Conservation (phyloP, 2,797 vertebrate genomes). For the Artibeus jamaicensis region DNA sequence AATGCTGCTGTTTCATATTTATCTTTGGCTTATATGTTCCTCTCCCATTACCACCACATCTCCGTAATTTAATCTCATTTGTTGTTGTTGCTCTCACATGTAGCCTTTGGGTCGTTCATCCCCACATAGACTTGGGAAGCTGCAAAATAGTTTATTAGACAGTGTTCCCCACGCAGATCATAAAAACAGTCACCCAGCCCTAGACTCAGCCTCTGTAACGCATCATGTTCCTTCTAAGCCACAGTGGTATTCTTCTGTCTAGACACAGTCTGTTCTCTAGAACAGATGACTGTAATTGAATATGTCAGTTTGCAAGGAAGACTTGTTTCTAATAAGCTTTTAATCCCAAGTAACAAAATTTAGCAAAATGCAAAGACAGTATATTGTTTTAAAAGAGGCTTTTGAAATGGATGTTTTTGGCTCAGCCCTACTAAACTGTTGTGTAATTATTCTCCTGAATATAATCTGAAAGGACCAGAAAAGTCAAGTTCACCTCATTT, state of each 20-base stretch:
- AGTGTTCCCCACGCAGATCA: constrained; percentile 8
- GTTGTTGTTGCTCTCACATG: constrained; percentile 31
- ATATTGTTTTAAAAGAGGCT: constrained; percentile 68
- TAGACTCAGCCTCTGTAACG: constrained; percentile 48
- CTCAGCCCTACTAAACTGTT: constrained; percentile 71
- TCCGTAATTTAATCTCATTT: constrained; percentile 24
- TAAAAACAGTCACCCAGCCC: constrained; percentile 27
- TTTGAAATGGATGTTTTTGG: constrained; percentile 69
- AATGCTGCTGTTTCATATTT: constrained; percentile 62
- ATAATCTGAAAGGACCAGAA: constrained; percentile 73
- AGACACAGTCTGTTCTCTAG: constrained; percentile 62
- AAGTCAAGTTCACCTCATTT: constrained; percentile 78
- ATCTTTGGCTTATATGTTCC: constrained; percentile 45
- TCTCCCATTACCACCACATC: constrained; percentile 15
- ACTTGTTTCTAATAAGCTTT: constrained; percentile 65
- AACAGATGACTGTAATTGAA: constrained; percentile 72
- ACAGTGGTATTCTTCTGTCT: constrained; percentile 75
- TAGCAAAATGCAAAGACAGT: constrained; percentile 31
- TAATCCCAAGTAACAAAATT: constrained; percentile 64
- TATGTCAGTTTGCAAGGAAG: constrained; percentile 71
- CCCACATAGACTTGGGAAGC: constrained; percentile 35
- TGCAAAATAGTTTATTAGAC: constrained; percentile 65
- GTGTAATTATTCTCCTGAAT: constrained; percentile 48
- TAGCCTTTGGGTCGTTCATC: constrained; percentile 32
- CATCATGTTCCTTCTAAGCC: constrained; percentile 70